phyloP scores from a whole-genome alignment of 37 sponge, comb jelly and placozoan genomes.

The Diacarnus erythraeanus region DNA sequence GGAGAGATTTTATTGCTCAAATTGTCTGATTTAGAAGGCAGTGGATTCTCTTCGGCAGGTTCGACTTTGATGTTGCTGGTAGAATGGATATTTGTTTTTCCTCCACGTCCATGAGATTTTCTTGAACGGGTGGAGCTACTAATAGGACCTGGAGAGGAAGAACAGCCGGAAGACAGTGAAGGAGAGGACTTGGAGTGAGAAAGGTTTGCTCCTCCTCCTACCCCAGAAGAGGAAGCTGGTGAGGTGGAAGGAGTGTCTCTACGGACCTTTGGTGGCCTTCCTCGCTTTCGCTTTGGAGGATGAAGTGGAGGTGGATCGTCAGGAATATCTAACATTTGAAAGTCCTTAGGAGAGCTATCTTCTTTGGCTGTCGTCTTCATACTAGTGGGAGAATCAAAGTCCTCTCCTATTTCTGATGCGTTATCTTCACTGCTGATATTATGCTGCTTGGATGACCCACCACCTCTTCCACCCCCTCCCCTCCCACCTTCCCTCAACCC shows the following conservation, averaged over 20 bases:
- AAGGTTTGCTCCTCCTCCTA: background rate
- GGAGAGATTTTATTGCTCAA: too few species aligned
- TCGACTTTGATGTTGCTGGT: background rate
- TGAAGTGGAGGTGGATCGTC: background rate
- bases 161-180: background rate
- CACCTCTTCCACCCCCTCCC: constrained; percentile 8
- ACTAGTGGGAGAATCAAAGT: background rate
- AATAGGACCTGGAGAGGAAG: background rate
- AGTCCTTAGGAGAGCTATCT: background rate
- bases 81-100: background rate
- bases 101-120: background rate
- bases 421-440: background rate
- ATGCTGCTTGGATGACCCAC: background rate
- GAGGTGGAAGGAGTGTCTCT: background rate
- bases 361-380: background rate
- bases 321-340: background rate
- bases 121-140: constrained; percentile 4
- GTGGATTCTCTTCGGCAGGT: constrained; percentile 3
- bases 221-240: background rate
- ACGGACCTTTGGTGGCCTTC: constrained; percentile 1
- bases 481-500: constrained; percentile 1
- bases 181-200: background rate
- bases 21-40: background rate
- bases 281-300: constrained; percentile 6
- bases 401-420: constrained; percentile 4